Evolutionary conservation across 92 coral and sea anemone genomes (phyloP), one percentile per base, ranked within the genome.

Genomic region (Zoanthus gigantus): DNA sequence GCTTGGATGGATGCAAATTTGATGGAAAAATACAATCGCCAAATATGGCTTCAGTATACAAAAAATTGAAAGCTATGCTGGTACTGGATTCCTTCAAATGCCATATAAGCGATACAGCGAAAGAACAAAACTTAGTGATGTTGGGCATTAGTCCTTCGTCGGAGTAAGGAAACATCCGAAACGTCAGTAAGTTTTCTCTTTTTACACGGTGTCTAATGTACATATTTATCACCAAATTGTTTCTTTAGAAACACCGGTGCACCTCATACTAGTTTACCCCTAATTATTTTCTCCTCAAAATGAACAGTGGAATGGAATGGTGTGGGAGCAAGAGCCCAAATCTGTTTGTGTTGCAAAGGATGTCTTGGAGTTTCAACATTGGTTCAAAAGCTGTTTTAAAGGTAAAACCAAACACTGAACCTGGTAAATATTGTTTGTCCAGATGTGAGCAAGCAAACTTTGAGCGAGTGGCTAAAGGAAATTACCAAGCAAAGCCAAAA

Each of bases 341-440:
- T 0, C 42, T 37, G 4, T 77, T 54, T 85, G 76, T 85, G 89
- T 85, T 71, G 67, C 47, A 17, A 71, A 71, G 2, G 82, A 85
- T 34, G 82, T 85, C 61, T 32, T 85, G 82, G 82, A 85, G 61
- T 76, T 67, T 71, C 23, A 83, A 73, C 37, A 73, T 44, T 73
- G 53, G 54, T 8, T 44, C 56, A 45, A 73, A 44, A 73, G 77
- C 77, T 37, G 56, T 73, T 42, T 42, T 73, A 42, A 45, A 73
- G 77, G 53, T 73, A 11, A 69, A 69, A 69, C 74, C 28, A 69
- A 69, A 31, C 74, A 69, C 23, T 69, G 74, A 73, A 73, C 77
- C 54, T 73, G 31, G 52, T 42, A 73, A 73, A 44, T 73, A 73
- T 73, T 42, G 74, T 45, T 30, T 67, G 72, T 28, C 34, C 72